Percentiles rank a stretch among this genome's conserved stretches.
These are phyloP conservation scores for Vombatus ursinus DNA, from an alignment of 2,113 vertebrate species.

Conservation along the genomic window DNA sequence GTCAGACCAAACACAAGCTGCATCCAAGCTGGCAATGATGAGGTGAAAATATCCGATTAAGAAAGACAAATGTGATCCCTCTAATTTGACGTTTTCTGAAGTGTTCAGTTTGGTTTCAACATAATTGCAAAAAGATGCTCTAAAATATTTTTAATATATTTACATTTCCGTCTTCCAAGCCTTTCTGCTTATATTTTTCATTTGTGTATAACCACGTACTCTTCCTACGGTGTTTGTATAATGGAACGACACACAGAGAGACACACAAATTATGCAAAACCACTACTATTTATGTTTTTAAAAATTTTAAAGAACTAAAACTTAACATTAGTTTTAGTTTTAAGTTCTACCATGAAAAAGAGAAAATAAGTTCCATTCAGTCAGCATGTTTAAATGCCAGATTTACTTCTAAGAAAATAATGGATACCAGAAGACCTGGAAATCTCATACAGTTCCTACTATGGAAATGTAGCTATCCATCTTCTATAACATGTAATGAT, in stretches of 20 bases:
- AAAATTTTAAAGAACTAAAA: neutral
- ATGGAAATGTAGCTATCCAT: neutral
- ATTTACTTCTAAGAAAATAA: slow-evolving; percentile 57
- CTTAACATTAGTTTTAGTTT: slow-evolving; percentile 27
- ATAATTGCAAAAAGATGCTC: slow-evolving; percentile 48
- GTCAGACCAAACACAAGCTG: neutral
- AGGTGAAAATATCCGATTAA: slow-evolving; percentile 48
- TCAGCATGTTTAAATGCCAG: neutral
- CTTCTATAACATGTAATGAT: slow-evolving; percentile 31
- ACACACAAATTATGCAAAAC: neutral
- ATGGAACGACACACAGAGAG: neutral
- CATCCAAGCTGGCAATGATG: neutral
- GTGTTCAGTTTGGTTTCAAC: slow-evolving; percentile 13
- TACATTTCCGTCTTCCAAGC: slow-evolving; percentile 25
- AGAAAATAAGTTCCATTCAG: slow-evolving; percentile 6
- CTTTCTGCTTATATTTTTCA: slow-evolving; percentile 7
- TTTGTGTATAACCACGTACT: neutral
- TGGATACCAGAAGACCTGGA: slow-evolving; percentile 22
- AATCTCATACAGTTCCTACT: slow-evolving; percentile 22
- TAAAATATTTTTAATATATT: slow-evolving; percentile 41
- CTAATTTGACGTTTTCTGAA: slow-evolving; percentile 30
- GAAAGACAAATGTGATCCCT: slow-evolving; percentile 47
- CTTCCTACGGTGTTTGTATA: slow-evolving; percentile 19
- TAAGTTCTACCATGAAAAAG: neutral
- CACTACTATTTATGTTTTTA: neutral